A percentile compares a stretch with the other conserved stretches of the same genome.
Conservation (phyloP, 2,113 vertebrate genomes). For the Grus americana region DNA sequence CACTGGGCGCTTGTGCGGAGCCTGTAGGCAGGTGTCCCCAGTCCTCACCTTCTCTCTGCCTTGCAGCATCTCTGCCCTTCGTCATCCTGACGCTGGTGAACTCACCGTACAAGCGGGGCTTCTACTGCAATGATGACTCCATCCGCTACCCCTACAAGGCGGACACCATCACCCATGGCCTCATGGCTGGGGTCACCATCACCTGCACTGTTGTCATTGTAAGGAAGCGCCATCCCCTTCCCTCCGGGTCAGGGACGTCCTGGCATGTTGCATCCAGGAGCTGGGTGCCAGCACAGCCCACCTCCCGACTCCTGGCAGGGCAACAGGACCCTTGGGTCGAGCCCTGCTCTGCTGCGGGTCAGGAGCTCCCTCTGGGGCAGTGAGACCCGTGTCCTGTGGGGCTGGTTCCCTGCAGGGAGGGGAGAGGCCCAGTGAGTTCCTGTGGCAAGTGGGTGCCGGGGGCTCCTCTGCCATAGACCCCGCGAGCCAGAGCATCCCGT, state of each 20-base stretch:
- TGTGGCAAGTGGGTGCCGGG: neutral
- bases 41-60: neutral
- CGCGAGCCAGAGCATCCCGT: neutral
- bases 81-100: conserved; percentile 84
- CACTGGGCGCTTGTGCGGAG: neutral
- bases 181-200: conserved; percentile 91
- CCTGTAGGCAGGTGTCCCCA: neutral
- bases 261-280: accelerated
- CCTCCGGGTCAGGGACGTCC: neutral
- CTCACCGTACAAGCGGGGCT: conserved; percentile 84
- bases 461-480: neutral
- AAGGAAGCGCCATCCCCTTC: conserved; percentile 46
- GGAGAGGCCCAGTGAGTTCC: neutral
- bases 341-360: neutral
- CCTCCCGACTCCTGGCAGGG: neutral
- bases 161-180: conserved; percentile 90
- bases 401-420: neutral
- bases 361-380: neutral
- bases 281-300: neutral
- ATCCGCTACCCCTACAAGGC: conserved; percentile 88
- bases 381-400: accelerated
- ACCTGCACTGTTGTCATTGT: conserved; percentile 87
- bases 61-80: conserved; percentile 87
- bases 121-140: conserved; percentile 89
- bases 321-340: accelerated